A percentile compares a stretch with the other conserved stretches of the same genome.
These are phyloP conservation scores for Scaptodrosophila lebanonensis DNA, from an alignment of 1,140 invertebrate genomes.

Conservation along the genomic window DNA sequence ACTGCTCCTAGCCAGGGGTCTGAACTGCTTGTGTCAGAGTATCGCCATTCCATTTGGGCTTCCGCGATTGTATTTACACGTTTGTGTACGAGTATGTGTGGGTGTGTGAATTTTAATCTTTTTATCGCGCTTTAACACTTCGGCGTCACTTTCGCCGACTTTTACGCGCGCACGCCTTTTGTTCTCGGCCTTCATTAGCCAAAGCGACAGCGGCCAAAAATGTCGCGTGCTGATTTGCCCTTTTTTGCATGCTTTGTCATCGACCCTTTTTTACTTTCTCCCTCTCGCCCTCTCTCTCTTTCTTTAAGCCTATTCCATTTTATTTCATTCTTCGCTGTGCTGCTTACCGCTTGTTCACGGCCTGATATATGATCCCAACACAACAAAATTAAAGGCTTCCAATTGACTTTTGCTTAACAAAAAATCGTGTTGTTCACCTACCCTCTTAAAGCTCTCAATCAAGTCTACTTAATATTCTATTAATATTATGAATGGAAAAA, in stretches of 20 bases:
- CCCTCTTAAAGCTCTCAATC: too few relatives aligned
- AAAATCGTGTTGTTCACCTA: too few relatives aligned
- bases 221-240: conserved; percentile 64
- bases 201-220: conserved; percentile 46
- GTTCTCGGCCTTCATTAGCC: conserved; percentile 45
- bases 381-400: conserved; percentile 60
- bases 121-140: conserved; percentile 71
- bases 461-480: too few relatives aligned
- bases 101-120: conserved; percentile 66
- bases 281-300: conserved; percentile 6
- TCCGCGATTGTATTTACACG: conserved; percentile 7
- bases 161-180: conserved; percentile 46
- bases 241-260: conserved; percentile 49
- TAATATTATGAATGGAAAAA: too few relatives aligned
- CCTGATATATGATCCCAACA: conserved; percentile 70
- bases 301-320: conserved; percentile 25
- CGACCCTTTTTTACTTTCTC: conserved; percentile 48
- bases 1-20: too few relatives aligned
- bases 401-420: conserved; percentile 1
- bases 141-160: conserved; percentile 42
- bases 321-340: too few relatives aligned
- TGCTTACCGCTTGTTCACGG: conserved; percentile 7
- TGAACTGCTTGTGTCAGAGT: conserved; percentile 9
- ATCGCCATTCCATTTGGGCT: not conserved
- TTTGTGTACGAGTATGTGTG: conserved; percentile 12